Evolutionary conservation across 2,888 invertebrate species (phyloP), one percentile per base, ranked within the genome.

Genomic region (Andrena bicolor): DNA sequence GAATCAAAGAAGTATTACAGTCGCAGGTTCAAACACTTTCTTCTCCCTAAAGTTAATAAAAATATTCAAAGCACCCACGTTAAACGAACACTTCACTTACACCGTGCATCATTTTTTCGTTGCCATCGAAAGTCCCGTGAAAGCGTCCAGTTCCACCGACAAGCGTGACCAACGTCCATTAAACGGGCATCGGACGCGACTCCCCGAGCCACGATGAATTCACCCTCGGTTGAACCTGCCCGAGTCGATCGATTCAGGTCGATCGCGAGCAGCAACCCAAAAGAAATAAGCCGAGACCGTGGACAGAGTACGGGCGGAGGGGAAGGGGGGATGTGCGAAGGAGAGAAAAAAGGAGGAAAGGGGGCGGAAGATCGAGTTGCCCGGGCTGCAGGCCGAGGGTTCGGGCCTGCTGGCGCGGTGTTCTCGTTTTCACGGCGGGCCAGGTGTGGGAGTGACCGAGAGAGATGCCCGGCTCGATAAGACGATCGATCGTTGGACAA

Each of bases 391-490:
- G 53, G 4, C 28, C 23, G 8, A 20, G 32, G n/a, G 60, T 72
- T 70, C 30, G 58, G 63, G 75, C 64, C 64, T 65, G 63, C 60
- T 72, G 68, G 69, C 64, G n/a, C 8, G 56, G 60, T 48, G 85
- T 82, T 86, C 84, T 79, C 72, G 80, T 88, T 81, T 80, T 77
- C 80, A 76, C 83, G 66, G 63, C 64, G 71, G 61, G 73, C 90
- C 90, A 90, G 90, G 89, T 90, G 90, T 90, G 88, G 89, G 90
- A 90, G 89, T 90, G 90, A 85, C 88, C 84, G 76, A 58, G 72
- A 53, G 51, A 89, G 89, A 90, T 90, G 82, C 81, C 82, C 80
- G 76, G 84, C 78, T 85, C 78, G 83, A 90, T 89, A 90, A 90
- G 88, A n/a, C 80, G 79, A 69, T 81, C 85, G 86, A 90, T 90